Evolutionary conservation across 2,888 invertebrate species (phyloP), one percentile per base, ranked within the genome.

Genomic region (Galerucella nymphaeae): DNA sequence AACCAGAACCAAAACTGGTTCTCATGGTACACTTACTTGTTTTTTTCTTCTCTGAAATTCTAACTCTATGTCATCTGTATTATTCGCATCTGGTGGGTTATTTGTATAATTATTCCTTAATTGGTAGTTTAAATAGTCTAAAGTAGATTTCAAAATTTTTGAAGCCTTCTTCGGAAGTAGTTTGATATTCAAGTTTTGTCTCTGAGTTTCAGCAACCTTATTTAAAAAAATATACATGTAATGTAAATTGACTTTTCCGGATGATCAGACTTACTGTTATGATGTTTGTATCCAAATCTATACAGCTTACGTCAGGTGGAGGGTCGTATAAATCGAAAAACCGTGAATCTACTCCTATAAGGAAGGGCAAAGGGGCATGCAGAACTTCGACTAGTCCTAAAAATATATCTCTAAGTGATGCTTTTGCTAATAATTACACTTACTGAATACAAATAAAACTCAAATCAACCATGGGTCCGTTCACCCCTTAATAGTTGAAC

Each of bases 241-340:
- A 53, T 10, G n/a, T 9, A 9, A 16, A 18, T 16, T n/a, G 14
- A n/a, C 0, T 48, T 48, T n/a, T 48, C 8, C 8, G 30, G 8
- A n/a, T 45, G n/a, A 48, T n/a, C n/a, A 42, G 5, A 88, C 91
- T 87, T 86, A 94, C 92, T 75, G 96, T 96, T 76, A 99, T 96
- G 81, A 96, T 96, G 84, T 97, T 97, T 0, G 99, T 99, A 84
- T 99, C 99, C 83, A 99, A 90, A 89, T 99, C 99, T 64, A 99
- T 95, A 87, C 98, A 99, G 65, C 96, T 97, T 10, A 99, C 98
- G 87, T 99, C 99, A 16, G 93, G 89, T 41, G 99, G 99, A 41
- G 98, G 98, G 85, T 97, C 97, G 84, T 96, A 98, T 48, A 98
- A 88, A 87, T 99, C 99, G 86, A 99, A 99, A 88, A 98, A 98